These are phyloP conservation scores for Eristalis tenax DNA, from an alignment of 2,888 invertebrate genomes.

Conservation along the genomic window DNA sequence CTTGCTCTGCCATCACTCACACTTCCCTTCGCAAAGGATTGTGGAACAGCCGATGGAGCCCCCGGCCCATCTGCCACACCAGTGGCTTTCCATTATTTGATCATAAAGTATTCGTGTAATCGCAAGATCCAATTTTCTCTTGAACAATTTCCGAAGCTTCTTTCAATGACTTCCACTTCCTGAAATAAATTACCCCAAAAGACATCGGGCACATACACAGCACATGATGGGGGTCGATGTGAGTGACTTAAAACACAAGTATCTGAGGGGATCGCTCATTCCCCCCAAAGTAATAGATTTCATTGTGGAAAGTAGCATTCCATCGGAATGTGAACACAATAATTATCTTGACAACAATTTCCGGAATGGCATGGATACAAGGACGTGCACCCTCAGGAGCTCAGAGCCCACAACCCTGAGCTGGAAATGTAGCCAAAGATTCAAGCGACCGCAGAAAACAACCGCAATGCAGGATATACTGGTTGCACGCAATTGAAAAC, in stretches of 20 bases:
- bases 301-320: constrained; percentile 48
- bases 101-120: constrained; percentile 44
- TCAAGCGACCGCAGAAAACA: constrained; percentile 56
- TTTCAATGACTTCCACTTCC: constrained; percentile 59
- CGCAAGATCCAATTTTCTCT: constrained; percentile 57
- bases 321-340: constrained; percentile 75
- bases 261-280: constrained; percentile 10
- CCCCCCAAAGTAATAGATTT: constrained; percentile 57
- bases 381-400: background rate
- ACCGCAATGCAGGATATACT: constrained; percentile 66
- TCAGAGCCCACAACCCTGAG: background rate
- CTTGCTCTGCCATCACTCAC: background rate
- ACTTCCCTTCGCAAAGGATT: background rate
- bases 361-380: constrained; percentile 76
- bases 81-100: constrained; percentile 36
- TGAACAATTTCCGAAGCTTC: constrained; percentile 58
- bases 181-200: constrained; percentile 66
- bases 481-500: constrained; percentile 67
- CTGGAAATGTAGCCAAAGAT: constrained; percentile 35
- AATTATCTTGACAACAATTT: constrained; percentile 82
- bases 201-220: constrained; percentile 15
- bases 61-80: background rate
- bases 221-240: background rate
- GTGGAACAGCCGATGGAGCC: background rate
- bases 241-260: background rate